A percentile compares a stretch with the other conserved stretches of the same genome.
Conservation (phyloP, 1,140 invertebrate species). For the Drosophila guanche region DNA sequence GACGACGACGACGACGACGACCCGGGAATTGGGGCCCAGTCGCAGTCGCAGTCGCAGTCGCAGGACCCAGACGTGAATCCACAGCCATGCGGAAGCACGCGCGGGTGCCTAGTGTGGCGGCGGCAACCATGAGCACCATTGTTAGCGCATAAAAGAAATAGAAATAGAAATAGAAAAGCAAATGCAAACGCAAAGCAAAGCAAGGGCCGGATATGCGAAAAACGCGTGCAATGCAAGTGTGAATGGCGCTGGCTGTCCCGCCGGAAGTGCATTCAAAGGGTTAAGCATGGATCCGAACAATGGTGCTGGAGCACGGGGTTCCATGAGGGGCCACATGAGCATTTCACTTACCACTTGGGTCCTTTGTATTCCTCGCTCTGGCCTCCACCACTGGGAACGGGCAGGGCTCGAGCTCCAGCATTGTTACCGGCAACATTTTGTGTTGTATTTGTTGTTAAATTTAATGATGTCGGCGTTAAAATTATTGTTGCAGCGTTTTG, state of each 20-base stretch:
- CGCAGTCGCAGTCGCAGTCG: constrained; percentile 11
- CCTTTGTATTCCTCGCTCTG: constrained; percentile 69
- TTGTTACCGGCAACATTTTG: constrained; percentile 58
- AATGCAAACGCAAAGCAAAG: constrained; percentile 44
- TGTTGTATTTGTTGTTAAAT: constrained; percentile 79
- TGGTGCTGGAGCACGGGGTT: background rate
- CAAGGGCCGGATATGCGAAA: constrained; percentile 70
- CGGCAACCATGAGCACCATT: constrained; percentile 44
- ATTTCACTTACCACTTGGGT: constrained; percentile 77
- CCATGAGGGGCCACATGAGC: constrained; percentile 55
- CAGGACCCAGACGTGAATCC: constrained; percentile 20
- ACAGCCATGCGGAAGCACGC: constrained; percentile 49
- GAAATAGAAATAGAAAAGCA: constrained; percentile 28
- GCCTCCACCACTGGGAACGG: constrained; percentile 3
- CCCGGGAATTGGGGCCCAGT: constrained; percentile 7
- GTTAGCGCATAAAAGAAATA: constrained; percentile 64
- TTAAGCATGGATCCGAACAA: constrained; percentile 68
- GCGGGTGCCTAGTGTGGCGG: constrained; percentile 47
- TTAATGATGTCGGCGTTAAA: constrained; percentile 83
- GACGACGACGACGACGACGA: constrained; percentile 8
- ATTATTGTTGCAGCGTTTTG: constrained; percentile 81
- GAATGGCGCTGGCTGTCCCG: constrained; percentile 49
- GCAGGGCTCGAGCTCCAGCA: constrained; percentile 20
- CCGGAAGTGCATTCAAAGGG: constrained; percentile 77
- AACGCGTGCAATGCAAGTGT: constrained; percentile 73